Conservation (phyloP, 2,888 invertebrate genomes). For the Cataglyphis cursor region DNA sequence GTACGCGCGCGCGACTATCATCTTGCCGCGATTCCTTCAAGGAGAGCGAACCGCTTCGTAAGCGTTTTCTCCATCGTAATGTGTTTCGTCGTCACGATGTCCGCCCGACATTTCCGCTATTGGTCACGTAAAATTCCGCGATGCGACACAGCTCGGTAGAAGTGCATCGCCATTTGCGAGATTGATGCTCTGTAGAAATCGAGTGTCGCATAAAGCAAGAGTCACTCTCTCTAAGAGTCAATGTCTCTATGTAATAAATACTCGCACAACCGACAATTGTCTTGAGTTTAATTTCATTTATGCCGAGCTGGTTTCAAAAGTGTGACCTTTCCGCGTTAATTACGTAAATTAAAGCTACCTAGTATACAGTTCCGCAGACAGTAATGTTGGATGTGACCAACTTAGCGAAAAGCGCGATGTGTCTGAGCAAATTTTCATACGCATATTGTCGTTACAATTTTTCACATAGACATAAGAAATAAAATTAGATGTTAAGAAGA, state of each 20-base stretch:
- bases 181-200: constrained; percentile 31
- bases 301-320: constrained; percentile 8
- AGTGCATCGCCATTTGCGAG: constrained; percentile 18
- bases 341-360: constrained; percentile 35
- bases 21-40: background rate
- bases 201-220: background rate
- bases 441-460: constrained; percentile 23
- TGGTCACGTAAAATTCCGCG: constrained; percentile 34
- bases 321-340: constrained; percentile 14
- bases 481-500: background rate
- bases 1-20: background rate
- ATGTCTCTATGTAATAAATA: background rate
- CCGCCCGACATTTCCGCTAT: constrained; percentile 34
- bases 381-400: background rate
- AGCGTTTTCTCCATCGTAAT: constrained; percentile 37
- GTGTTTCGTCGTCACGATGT: constrained; percentile 36
- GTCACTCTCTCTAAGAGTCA: background rate
- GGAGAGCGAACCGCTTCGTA: constrained; percentile 19
- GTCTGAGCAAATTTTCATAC: constrained; percentile 17
- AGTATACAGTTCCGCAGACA: background rate
- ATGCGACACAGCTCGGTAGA: constrained; percentile 8
- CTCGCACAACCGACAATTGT: background rate
- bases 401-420: background rate
- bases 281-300: constrained; percentile 16
- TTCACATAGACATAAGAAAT: background rate